A percentile compares a stretch with the other conserved stretches of the same genome.
These are phyloP conservation scores for Aphodius granarius DNA, from an alignment of 2,888 invertebrate species.

Conservation along the genomic window DNA sequence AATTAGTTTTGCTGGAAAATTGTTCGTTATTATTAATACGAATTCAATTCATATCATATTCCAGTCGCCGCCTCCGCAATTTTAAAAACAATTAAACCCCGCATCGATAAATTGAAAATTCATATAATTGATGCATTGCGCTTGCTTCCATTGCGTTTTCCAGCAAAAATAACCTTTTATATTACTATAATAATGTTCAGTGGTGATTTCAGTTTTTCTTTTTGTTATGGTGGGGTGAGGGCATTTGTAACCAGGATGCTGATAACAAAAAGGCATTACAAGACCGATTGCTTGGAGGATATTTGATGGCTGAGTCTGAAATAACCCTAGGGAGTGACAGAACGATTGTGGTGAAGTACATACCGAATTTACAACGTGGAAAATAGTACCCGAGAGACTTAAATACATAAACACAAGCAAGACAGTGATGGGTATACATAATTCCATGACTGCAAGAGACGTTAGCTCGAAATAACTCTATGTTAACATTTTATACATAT, in stretches of 20 bases:
- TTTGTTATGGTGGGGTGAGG: not conserved
- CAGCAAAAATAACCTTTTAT: not conserved
- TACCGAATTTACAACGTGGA: not conserved
- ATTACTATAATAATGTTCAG: not conserved
- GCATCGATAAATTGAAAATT: not conserved
- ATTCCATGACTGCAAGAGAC: too few relatives aligned
- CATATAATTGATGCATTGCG: not conserved
- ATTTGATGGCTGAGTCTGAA: not conserved
- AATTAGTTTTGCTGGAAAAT: slow-evolving; percentile 10
- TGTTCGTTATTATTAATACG: slow-evolving; percentile 9
- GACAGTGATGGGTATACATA: too few relatives aligned
- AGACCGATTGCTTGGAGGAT: not conserved
- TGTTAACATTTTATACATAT: too few relatives aligned
- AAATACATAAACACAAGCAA: too few relatives aligned
- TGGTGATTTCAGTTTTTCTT: not conserved
- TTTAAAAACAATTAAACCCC: not conserved
- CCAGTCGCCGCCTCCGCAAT: not conserved
- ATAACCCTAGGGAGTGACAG: not conserved
- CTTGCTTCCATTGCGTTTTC: not conserved
- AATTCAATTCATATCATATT: slow-evolving; percentile 1
- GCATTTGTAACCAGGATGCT: not conserved
- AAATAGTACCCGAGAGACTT: not conserved
- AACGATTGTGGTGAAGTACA: not conserved
- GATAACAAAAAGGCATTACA: not conserved
- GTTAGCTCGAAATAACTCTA: too few relatives aligned